Percentiles rank a stretch among this genome's conserved stretches.
Evolutionary conservation across 2,113 vertebrate species (phyloP).

Genomic region (Hirundichthys speculiger): DNA sequence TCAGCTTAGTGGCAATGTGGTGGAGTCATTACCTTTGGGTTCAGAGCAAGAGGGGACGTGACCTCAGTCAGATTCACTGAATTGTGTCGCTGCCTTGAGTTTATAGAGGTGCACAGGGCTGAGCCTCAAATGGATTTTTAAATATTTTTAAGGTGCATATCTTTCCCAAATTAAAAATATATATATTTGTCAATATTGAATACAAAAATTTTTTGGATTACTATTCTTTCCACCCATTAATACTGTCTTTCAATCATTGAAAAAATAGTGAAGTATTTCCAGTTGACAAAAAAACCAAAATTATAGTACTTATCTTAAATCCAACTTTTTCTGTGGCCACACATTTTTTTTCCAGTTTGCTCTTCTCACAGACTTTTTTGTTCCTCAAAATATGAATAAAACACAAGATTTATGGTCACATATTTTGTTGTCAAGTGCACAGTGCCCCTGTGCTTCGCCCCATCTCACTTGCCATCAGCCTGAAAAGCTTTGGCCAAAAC

Average conservation of each 20-base stretch:
- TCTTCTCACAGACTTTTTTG: conserved; percentile 12
- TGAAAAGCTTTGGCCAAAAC: conserved; percentile 66
- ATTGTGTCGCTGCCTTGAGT: conserved; percentile 5
- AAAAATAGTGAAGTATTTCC: conserved; percentile 25
- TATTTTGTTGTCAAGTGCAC: conserved; percentile 41
- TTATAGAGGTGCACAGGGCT: conserved; percentile 17
- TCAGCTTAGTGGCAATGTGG: conserved; percentile 62
- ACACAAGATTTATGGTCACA: conserved; percentile 20
- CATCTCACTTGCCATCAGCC: conserved; percentile 29
- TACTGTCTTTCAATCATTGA: background rate
- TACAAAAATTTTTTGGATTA: background rate
- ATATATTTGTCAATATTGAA: accelerated
- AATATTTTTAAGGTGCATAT: background rate
- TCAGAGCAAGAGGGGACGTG: conserved; percentile 20
- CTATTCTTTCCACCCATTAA: background rate
- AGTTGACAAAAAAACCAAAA: conserved; percentile 20
- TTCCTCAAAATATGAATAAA: conserved; percentile 7
- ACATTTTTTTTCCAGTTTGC: conserved; percentile 8
- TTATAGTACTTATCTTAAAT: conserved; percentile 29
- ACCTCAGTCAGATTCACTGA: conserved; percentile 23
- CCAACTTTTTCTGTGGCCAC: conserved; percentile 22
- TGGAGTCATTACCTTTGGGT: conserved; percentile 64
- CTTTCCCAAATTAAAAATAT: conserved; percentile 4
- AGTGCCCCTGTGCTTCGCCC: conserved; percentile 25
- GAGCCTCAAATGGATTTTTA: conserved; percentile 8